A percentile compares a stretch with the other conserved stretches of the same genome.
Conservation (phyloP, 2,888 invertebrate genomes). For the Catocala nupta region DNA sequence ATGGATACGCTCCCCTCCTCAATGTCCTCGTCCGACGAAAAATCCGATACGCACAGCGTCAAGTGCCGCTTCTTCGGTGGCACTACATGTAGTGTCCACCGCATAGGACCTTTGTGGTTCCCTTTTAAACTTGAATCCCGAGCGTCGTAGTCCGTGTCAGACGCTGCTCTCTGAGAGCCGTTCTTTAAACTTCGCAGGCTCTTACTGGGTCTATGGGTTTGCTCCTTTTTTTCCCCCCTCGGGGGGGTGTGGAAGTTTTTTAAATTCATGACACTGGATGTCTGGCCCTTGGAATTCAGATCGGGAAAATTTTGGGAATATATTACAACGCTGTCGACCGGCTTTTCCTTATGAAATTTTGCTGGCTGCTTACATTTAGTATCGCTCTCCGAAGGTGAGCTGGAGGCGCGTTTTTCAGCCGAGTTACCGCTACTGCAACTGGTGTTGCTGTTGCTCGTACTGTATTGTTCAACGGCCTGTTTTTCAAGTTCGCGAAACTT, state of each 20-base stretch:
- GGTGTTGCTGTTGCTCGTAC: conserved; percentile 82
- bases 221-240: conserved; percentile 85
- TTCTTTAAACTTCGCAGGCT: conserved; percentile 65
- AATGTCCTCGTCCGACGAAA: conserved; percentile 78
- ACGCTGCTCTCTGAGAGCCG: conserved; percentile 75
- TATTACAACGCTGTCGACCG: conserved; percentile 79
- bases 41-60: conserved; percentile 76
- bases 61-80: conserved; percentile 80
- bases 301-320: conserved; percentile 84
- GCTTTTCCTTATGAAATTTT: conserved; percentile 81
- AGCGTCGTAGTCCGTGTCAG: conserved; percentile 80
- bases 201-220: conserved; percentile 70
- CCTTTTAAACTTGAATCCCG: conserved; percentile 62
- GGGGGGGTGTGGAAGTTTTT: conserved; percentile 86
- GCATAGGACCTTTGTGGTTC: conserved; percentile 71
- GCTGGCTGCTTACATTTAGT: conserved; percentile 65
- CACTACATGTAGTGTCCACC: conserved; percentile 76
- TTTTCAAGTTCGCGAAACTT: conserved; percentile 89
- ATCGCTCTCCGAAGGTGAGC: conserved; percentile 60
- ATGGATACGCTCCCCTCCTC: conserved; percentile 66
- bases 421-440: conserved; percentile 82
- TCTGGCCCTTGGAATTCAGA: conserved; percentile 69
- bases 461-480: conserved; percentile 90
- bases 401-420: conserved; percentile 67
- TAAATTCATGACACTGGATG: conserved; percentile 80